Evolutionary conservation across 1,140 invertebrate genomes (phyloP).

Genomic region (Trachymyrmex cornetzi): DNA sequence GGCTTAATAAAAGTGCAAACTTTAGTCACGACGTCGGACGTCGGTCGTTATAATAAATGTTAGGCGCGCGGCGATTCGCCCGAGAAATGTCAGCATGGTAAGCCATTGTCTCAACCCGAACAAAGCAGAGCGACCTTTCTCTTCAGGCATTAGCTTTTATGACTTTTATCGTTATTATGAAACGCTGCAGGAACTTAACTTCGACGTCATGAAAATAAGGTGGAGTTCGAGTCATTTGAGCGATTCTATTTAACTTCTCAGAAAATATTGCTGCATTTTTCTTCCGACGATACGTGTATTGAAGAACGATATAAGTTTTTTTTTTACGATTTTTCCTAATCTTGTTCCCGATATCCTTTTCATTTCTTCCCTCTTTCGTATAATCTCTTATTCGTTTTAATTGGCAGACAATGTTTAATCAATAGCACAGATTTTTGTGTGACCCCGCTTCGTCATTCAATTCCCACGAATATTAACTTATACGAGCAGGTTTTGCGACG

Average conservation of each 20-base stretch:
- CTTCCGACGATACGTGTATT: background rate
- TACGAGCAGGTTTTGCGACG: slow-evolving; percentile 57
- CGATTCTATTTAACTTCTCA: background rate
- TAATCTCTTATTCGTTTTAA: slow-evolving; percentile 39
- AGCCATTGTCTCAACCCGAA: slow-evolving; percentile 49
- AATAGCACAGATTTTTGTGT: slow-evolving; percentile 45
- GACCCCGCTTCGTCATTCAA: slow-evolving; percentile 26
- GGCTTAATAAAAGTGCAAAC: slow-evolving; percentile 59
- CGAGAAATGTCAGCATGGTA: slow-evolving; percentile 57
- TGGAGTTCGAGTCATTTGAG: background rate
- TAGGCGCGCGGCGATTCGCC: slow-evolving; percentile 54
- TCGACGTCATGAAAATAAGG: slow-evolving; percentile 17
- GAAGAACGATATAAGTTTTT: background rate
- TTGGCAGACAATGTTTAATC: slow-evolving; percentile 48
- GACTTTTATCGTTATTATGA: slow-evolving; percentile 62
- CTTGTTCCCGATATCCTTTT: background rate
- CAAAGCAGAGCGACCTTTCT: slow-evolving; percentile 59
- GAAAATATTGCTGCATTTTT: background rate
- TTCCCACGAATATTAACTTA: slow-evolving; percentile 60
- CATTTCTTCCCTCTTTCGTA: background rate
- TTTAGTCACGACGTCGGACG: slow-evolving; percentile 58
- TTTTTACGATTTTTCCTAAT: background rate
- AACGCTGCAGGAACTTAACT: slow-evolving; percentile 40
- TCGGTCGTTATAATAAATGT: slow-evolving; percentile 63
- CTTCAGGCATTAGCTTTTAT: slow-evolving; percentile 34